phyloP scores from a whole-genome alignment of 2,113 vertebrate species.

The Rattus rattus region DNA sequence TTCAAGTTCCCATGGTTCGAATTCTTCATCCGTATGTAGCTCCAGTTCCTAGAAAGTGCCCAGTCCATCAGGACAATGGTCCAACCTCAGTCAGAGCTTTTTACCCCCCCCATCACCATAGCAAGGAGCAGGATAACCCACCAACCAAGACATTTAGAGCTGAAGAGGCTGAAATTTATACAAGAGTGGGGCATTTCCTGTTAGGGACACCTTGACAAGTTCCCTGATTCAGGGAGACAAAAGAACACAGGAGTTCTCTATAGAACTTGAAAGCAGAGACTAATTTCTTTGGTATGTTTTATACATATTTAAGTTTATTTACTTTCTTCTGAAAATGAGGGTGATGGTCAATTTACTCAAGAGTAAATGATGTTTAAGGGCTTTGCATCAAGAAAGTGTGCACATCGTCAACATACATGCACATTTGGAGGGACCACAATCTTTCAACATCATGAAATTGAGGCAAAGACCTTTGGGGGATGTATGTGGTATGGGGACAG shows the following conservation, averaged over 20 bases:
- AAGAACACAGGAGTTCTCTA: rapidly evolving
- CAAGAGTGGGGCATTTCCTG: rapidly evolving
- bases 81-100: rapidly evolving
- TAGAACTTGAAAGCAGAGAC: not conserved
- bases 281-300: not conserved
- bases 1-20: not conserved
- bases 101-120: rapidly evolving
- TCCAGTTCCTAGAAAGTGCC: not conserved
- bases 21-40: not conserved
- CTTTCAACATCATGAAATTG: rapidly evolving
- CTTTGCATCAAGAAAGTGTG: not conserved
- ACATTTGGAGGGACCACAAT: rapidly evolving
- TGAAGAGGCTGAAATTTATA: not conserved
- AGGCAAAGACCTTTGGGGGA: rapidly evolving
- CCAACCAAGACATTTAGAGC: rapidly evolving
- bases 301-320: no score
- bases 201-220: rapidly evolving
- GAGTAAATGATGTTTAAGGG: not conserved
- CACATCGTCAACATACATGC: rapidly evolving
- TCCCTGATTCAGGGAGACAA: rapidly evolving
- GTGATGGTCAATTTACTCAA: not conserved
- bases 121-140: rapidly evolving
- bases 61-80: rapidly evolving
- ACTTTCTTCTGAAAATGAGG: not conserved
- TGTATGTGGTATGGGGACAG: rapidly evolving